Conservation (phyloP, 2,113 vertebrate species). For the Peucedramus taeniatus region DNA sequence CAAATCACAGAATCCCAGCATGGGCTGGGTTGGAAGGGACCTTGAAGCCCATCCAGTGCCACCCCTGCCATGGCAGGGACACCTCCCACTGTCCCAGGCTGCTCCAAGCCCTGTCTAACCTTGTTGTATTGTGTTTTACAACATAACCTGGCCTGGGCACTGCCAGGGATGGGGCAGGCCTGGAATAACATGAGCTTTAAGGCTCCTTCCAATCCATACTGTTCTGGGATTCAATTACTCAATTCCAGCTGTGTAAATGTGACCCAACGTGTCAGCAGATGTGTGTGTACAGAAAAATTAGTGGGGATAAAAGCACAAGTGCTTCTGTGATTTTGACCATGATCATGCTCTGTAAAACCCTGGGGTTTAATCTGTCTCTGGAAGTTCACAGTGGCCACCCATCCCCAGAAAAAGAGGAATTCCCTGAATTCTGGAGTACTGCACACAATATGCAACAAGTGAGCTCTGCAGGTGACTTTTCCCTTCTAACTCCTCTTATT, state of each 20-base stretch:
- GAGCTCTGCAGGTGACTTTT: not conserved
- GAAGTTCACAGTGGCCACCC: not conserved
- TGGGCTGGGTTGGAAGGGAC: not conserved
- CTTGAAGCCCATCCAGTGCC: not conserved
- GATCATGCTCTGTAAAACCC: not conserved
- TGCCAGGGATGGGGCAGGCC: not conserved
- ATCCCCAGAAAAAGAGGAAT: not conserved
- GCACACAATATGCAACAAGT: not conserved
- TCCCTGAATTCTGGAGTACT: not conserved
- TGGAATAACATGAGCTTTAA: rapidly evolving
- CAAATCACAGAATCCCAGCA: not conserved
- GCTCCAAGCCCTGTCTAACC: not conserved
- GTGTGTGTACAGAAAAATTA: not conserved
- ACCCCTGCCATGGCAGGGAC: not conserved
- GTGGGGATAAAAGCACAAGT: not conserved
- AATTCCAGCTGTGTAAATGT: not conserved
- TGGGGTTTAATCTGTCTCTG: not conserved
- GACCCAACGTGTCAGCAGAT: not conserved
- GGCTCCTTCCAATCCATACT: not conserved
- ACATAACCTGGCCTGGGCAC: not conserved
- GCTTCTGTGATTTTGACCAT: not conserved
- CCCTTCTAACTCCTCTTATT: not conserved
- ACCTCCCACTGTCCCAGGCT: rapidly evolving
- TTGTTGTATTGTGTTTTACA: too few relatives aligned
- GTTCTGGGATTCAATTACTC: not conserved